phyloP scores from a whole-genome alignment of 2,797 vertebrate genomes.

The Acanthiza pusilla region DNA sequence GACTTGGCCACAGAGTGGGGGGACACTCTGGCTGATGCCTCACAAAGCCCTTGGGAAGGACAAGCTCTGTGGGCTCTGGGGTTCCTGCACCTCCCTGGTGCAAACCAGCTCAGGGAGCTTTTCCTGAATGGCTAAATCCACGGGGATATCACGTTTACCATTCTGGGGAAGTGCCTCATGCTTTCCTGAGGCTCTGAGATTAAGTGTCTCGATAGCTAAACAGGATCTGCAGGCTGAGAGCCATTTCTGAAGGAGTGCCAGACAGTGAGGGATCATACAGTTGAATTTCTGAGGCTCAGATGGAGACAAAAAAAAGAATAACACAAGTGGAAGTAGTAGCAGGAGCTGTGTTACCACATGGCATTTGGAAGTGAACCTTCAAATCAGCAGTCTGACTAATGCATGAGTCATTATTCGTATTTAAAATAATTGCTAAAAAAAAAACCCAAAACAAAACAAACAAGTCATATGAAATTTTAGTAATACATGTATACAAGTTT shows the following conservation, averaged over 20 bases:
- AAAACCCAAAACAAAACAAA: fast-evolving
- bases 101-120: neutral
- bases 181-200: neutral
- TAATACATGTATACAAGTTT: neutral
- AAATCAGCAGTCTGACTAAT: neutral
- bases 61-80: neutral
- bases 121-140: neutral
- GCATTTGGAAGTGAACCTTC: neutral
- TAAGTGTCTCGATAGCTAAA: neutral
- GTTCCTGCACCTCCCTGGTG: fast-evolving
- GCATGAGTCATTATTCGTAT: neutral
- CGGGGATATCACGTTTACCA: neutral
- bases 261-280: neutral
- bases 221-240: neutral
- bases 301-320: neutral
- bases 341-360: neutral
- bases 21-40: neutral
- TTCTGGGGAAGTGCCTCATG: neutral
- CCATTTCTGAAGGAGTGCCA: neutral
- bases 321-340: neutral
- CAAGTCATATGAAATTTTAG: neutral
- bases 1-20: neutral
- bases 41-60: neutral
- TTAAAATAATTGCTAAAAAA: neutral
- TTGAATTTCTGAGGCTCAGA: neutral